Evolutionary conservation across 2,797 vertebrate species (phyloP), one percentile per base, ranked within the genome.

Genomic region (Agapornis canus): DNA sequence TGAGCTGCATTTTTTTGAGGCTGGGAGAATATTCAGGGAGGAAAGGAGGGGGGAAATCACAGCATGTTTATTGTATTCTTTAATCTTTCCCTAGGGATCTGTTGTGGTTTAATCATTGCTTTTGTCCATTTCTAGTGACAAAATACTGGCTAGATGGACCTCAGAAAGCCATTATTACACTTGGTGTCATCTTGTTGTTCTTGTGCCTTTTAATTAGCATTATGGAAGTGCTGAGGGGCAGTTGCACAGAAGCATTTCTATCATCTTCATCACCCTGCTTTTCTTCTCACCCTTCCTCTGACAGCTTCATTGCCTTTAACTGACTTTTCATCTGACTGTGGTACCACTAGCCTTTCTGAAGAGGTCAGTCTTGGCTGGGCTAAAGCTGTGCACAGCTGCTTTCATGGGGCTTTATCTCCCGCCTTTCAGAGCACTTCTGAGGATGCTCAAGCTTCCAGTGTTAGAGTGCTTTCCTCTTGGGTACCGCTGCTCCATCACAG

Each of bases 311-410:
- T 6, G 81, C 84, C 26, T 35, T 48, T 47, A 20, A 4, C 37
- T 43, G 49, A 8, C 51, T 64, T 60, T 61, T 27, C 39, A 39
- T 49, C 16, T 1, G 45, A 3, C 76, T 91, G 83, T 72, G 93
- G 85, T 81, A 64, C 21, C 79, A 5, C n/a, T 12, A 37, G 76
- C 52, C 72, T 81, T 88, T 94, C 87, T 75, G 82, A 16, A 85
- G 90, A 84, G 76, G 85, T 95, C 79, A 54, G 85, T 56, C 85
- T 86, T 65, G 94, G 88, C 25, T 78, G 89, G 10, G 35, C 23
- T 90, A 47, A 56, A 42, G 40, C 51, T n/a, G 27, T 21, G 64
- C 10, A 2, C 9, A 17, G 39, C 64, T 35, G 39, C 39, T 89
- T 82, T 66, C 4, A 2, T 23, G 52, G 71, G 54, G 7, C 13